Evolutionary conservation across 2,888 invertebrate species (phyloP).

Genomic region (Cephus spinipes): DNA sequence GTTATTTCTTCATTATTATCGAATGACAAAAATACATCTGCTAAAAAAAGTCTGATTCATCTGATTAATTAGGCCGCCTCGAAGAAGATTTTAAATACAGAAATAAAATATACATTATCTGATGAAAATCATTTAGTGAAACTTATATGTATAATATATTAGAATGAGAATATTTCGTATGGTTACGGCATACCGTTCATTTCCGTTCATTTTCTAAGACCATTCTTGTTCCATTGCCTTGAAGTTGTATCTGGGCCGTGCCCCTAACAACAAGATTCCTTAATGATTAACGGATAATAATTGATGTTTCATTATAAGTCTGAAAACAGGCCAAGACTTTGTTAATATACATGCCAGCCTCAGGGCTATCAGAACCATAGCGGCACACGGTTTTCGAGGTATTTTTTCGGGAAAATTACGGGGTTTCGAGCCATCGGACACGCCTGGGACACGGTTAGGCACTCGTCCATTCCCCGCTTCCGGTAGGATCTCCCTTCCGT

Average conservation of each 20-base stretch:
- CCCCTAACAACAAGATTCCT: constrained; percentile 15
- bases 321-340: constrained; percentile 18
- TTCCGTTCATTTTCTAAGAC: neutral
- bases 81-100: neutral
- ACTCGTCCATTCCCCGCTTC: constrained; percentile 7
- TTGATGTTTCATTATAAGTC: constrained; percentile 22
- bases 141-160: neutral
- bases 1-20: neutral
- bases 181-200: neutral
- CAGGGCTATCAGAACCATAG: neutral
- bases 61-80: neutral
- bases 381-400: neutral
- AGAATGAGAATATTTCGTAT: neutral
- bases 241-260: constrained; percentile 13
- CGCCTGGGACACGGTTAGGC: neutral
- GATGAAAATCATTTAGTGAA: neutral
- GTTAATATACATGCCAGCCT: constrained; percentile 12
- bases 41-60: neutral
- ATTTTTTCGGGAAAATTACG: neutral
- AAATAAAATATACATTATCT: neutral
- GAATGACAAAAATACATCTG: neutral
- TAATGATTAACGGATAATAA: constrained; percentile 20
- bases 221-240: constrained; percentile 12
- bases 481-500: neutral
- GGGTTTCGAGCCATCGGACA: neutral